Conservation (phyloP, 2,888 invertebrate genomes). For the Parthenolecanium corni region DNA sequence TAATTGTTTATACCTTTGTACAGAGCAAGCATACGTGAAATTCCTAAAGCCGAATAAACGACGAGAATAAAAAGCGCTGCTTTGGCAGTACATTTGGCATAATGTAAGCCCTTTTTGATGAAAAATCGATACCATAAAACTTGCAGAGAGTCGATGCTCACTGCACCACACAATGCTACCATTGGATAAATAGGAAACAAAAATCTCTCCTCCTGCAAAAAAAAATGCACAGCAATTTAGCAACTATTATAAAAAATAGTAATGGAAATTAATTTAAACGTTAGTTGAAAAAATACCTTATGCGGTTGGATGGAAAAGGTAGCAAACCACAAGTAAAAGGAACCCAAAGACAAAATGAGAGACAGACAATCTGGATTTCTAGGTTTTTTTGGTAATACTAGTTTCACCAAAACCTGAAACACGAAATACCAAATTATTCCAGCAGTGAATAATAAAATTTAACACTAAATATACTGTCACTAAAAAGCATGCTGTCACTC, state of each 20-base stretch:
- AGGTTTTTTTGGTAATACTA: slow-evolving; percentile 54
- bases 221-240: neutral
- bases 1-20: slow-evolving; percentile 44
- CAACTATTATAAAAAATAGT: neutral
- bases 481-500: neutral
- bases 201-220: slow-evolving; percentile 59
- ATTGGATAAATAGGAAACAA: slow-evolving; percentile 91
- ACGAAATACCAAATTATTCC: neutral
- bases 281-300: slow-evolving; percentile 50
- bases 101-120: slow-evolving; percentile 42
- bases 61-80: neutral
- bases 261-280: neutral
- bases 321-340: slow-evolving; percentile 74
- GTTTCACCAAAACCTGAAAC: slow-evolving; percentile 50
- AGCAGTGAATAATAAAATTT: neutral
- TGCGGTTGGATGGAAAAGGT: slow-evolving; percentile 87
- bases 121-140: slow-evolving; percentile 54
- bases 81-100: slow-evolving; percentile 52
- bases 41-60: slow-evolving; percentile 1
- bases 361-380: slow-evolving; percentile 53
- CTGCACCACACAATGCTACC: slow-evolving; percentile 69
- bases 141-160: slow-evolving; percentile 64
- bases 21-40: slow-evolving; percentile 45
- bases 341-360: slow-evolving; percentile 56
- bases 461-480: neutral